Evolutionary conservation across 1,140 invertebrate genomes (phyloP), one percentile per base, ranked within the genome.

Genomic region (Euborellia annulipes): DNA sequence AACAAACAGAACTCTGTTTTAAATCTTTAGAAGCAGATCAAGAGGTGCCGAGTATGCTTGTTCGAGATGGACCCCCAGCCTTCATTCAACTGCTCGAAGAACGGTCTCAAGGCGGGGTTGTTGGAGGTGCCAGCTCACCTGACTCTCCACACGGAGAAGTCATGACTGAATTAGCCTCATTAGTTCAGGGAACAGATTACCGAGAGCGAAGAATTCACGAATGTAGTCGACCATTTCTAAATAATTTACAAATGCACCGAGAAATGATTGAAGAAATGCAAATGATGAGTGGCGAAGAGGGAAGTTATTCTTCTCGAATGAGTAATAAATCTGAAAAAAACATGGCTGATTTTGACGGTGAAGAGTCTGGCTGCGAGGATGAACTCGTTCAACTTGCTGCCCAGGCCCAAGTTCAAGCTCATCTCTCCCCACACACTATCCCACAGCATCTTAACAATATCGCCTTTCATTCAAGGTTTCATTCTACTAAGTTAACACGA

Each of bases 271-370:
- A 75, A 41, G 79, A 81, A 50, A 71, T 82, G 51, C 55, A 38
- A 4, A 21, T 79, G 3, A 79, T 76, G 37, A 74, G 71, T 0
- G 79, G 80, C 46, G 82, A 85, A 57, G 75, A 78, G 49, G 83
- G 82, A 1, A 83, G 79, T 49, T 82, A 85, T 55, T 91, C 86
- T 34, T 92, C 88, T 17, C 72, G 84, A 16, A 79, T 91, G 63
- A 89, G 85, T 36, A 88, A 83, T 46, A 91, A 92, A 65, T 91
- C 86, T n/a, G 87, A 91, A 52, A 92, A 91, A 51, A 92, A 92
- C 61, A 79, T 93, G 74, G 87, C 86, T 0, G 89, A 93, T 63
- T 88, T 94, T 57, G 89, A 93, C 53, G 90, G 89, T 19, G 89
- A 94, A 57, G 85, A 92, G 53, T 87, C 82, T 27, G 82, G 78